Base-by-base conservation (phyloP, 92 coral and sea anemone species). In the Phenganax marumi region DNA sequence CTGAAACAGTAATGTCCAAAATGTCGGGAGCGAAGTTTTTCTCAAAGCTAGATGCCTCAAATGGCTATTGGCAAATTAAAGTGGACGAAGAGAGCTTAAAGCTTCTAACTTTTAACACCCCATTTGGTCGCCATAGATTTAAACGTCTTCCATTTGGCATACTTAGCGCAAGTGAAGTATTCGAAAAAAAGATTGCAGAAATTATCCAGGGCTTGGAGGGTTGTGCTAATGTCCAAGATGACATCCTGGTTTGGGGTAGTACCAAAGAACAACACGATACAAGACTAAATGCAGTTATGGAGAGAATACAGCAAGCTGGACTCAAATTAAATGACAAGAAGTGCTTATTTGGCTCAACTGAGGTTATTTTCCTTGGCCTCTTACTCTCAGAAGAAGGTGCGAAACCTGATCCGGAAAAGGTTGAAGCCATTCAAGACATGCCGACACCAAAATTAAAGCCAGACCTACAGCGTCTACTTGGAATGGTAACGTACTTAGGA, bases 31-130 rank as follows among this genome's bases (percentile, higher is more conserved):
- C 68, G 11, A 62, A 62, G 68, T 62, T 14, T 2, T 62, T 14
- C 22, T 14, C 68, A 62, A 62, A 62, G 68, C 68, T 62, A 13
- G 68, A 62, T 16, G 68, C 68, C 1, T 62, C 24, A 2, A 62
- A 62, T 24, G 21, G 68, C 21, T 62, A 62, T 24, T 62, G 68
- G 68, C 68, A 3, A 62, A 62, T 62, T 62, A 62, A 62, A 62
- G 68, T 62, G 3, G 68, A 62, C 68, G 21, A 19, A 14, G 21
- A 62, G 1, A 62, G 68, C 1, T 62, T 8, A 9, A 21, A 62
- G 22, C 68, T 14, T 14, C 24, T 62, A 14, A 14, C 68, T 0
- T 8, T 62, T 62, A 33, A 33, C 43, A 33, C 43, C 2, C 43
- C 43, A 33, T 33, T 33, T 33, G 43, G 43, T 5, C 43, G 43